Conservation (phyloP, 2,113 vertebrate genomes). For the Channa maculata region DNA sequence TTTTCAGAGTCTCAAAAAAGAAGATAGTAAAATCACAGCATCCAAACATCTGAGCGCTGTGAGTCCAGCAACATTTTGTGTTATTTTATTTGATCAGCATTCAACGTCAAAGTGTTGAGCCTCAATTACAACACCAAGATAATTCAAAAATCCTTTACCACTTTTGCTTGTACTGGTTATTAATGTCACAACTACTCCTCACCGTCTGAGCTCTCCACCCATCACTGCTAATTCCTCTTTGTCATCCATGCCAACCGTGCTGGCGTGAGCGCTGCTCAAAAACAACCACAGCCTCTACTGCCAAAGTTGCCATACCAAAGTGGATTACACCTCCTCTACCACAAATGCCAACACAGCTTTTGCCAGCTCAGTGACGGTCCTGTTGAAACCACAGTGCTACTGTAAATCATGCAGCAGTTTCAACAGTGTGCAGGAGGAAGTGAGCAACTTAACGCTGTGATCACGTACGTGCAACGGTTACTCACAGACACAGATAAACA, state of each 20-base stretch:
- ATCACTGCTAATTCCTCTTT: background rate
- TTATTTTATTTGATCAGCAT: background rate
- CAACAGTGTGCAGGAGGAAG: background rate
- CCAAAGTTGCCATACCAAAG: conserved; percentile 16
- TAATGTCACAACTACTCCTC: conserved; percentile 34
- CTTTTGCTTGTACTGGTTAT: conserved; percentile 28
- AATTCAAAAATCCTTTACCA: conserved; percentile 31
- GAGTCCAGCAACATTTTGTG: background rate
- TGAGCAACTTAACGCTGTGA: conserved; percentile 27
- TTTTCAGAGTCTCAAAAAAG: too few relatives aligned
- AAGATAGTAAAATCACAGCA: too few relatives aligned
- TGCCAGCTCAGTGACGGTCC: conserved; percentile 7
- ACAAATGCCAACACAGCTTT: conserved; percentile 1
- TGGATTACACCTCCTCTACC: conserved; percentile 6
- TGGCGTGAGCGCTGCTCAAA: conserved; percentile 14
- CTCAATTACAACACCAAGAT: conserved; percentile 32
- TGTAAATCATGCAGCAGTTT: conserved; percentile 19
- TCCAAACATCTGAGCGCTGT: too few relatives aligned
- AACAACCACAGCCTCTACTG: conserved; percentile 3
- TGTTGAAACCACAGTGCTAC: background rate
- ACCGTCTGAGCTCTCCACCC: conserved; percentile 17
- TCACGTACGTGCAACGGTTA: background rate
- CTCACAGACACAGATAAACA: conserved; percentile 13
- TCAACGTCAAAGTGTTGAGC: conserved; percentile 13
- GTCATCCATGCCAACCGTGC: conserved; percentile 25